Base-by-base conservation (phyloP, 2,888 invertebrate genomes). In the Sicus ferrugineus region DNA sequence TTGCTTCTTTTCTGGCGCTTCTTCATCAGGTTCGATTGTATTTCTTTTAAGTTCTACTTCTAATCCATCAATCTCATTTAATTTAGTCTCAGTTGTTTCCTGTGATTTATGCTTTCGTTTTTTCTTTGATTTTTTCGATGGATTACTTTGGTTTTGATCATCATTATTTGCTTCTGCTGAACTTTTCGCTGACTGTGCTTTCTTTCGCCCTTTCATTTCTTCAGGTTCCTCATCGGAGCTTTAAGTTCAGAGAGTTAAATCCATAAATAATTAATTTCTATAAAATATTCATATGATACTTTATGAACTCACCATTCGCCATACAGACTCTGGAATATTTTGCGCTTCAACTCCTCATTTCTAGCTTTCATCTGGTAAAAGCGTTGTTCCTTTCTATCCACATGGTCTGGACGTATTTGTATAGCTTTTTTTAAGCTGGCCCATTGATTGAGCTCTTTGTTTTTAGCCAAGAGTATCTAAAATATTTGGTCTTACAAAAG, bases 401-500 rank as follows among this genome's bases (percentile, higher is more conserved):
- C 90, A 68, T 92, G 87, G 5, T 92, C 91, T 0, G 93, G 90
- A 34, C 93, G 88, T 77, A 92, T 89, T 79, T 92, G 92, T n/a
- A 92, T 88, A 0, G 95, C 89, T 86, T 92, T 95, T 85, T 95
- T 97, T 4, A 98, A 85, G 0, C 97, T 95, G 76, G 93, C 96
- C 99, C 98, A 99, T 77, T 91, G 90, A 78, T 99, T 98, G 9
- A 99, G 86, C 84, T 98, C 98, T 75, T 90, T 92, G 83, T 98
- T 98, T 80, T 95, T 93, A 0, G 97, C 96, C 76, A 90, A 86
- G 69, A 99, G 87, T 79, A 99, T 96, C 95, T 96, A 79, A 26
- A 86, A 83, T 63, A 3, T 26, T 2, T n/a, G 23, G 28, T n/a
- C 48, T 11, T 42, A 19, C 7, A 56, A 50, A 38, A 11, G 6